phyloP scores from a whole-genome alignment of 2,888 invertebrate genomes.

The Mythimna impura region DNA sequence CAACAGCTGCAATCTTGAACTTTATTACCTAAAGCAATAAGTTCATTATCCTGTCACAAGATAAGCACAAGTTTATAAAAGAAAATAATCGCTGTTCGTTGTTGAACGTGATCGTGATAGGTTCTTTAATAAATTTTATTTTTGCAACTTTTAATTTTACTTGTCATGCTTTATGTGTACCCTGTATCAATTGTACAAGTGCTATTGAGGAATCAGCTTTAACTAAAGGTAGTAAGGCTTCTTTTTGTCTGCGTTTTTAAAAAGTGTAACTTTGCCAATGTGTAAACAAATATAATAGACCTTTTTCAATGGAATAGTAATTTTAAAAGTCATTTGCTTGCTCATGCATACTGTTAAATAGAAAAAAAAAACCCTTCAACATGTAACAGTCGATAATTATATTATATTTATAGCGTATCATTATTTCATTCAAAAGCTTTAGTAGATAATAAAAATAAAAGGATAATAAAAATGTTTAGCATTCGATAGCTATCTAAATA shows the following conservation, averaged over 20 bases:
- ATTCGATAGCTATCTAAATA: slow-evolving; percentile 2
- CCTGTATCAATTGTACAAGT: slow-evolving; percentile 10
- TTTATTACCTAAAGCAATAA: slow-evolving; percentile 21
- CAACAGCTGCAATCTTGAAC: slow-evolving; percentile 48
- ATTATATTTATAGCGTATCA: slow-evolving; percentile 24
- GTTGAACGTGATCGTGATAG: slow-evolving; percentile 57
- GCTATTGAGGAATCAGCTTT: slow-evolving; percentile 21
- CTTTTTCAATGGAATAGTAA: slow-evolving; percentile 37
- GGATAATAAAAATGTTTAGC: not conserved
- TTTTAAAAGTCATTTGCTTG: slow-evolving; percentile 28
- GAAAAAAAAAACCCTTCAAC: slow-evolving; percentile 10
- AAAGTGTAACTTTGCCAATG: slow-evolving; percentile 25
- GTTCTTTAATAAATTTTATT: slow-evolving; percentile 55
- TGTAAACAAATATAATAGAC: slow-evolving; percentile 38
- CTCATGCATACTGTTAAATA: slow-evolving; percentile 32
- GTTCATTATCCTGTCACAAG: slow-evolving; percentile 30
- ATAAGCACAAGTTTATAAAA: slow-evolving; percentile 29
- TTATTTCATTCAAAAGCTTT: slow-evolving; percentile 10
- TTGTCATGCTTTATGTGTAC: slow-evolving; percentile 45
- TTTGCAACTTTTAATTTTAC: slow-evolving; percentile 58
- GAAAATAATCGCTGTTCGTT: slow-evolving; percentile 49
- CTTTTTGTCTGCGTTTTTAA: not conserved
- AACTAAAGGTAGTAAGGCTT: not conserved
- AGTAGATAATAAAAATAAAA: slow-evolving; percentile 6
- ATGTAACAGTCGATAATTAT: slow-evolving; percentile 6